phyloP scores from a whole-genome alignment of 2,888 invertebrate species.

The Dione vanillae region DNA sequence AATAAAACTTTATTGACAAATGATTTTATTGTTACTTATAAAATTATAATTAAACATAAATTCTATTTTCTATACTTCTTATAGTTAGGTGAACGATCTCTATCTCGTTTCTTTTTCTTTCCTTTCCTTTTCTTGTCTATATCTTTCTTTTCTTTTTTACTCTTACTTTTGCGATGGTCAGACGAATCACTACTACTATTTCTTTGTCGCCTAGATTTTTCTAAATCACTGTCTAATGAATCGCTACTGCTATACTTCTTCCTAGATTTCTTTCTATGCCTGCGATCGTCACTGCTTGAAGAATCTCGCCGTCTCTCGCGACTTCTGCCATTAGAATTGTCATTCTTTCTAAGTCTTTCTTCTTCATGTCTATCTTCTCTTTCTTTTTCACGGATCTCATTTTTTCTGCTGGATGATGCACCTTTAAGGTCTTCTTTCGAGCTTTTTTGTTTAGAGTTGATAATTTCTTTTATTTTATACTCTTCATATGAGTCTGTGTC shows the following conservation, averaged over 20 bases:
- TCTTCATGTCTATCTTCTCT: slow-evolving; percentile 48
- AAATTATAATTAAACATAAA: slow-evolving; percentile 25
- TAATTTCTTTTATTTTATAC: slow-evolving; percentile 83
- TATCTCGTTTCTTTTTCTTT: slow-evolving; percentile 81
- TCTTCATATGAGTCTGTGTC: slow-evolving; percentile 89
- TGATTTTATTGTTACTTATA: slow-evolving; percentile 30
- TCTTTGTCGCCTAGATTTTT: slow-evolving; percentile 53
- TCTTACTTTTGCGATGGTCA: slow-evolving; percentile 54
- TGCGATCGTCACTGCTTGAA: slow-evolving; percentile 52
- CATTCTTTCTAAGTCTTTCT: slow-evolving; percentile 48
- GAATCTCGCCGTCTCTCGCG: slow-evolving; percentile 52
- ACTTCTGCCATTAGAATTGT: slow-evolving; percentile 57
- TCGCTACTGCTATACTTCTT: slow-evolving; percentile 61
- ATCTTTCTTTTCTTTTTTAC: slow-evolving; percentile 75
- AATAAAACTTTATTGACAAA: slow-evolving; percentile 27
- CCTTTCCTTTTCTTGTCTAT: slow-evolving; percentile 85
- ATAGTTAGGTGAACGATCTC: slow-evolving; percentile 80
- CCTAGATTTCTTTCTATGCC: slow-evolving; percentile 44
- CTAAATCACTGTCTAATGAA: slow-evolving; percentile 61
- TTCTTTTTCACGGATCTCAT: slow-evolving; percentile 49
- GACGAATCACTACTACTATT: slow-evolving; percentile 59
- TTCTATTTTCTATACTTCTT: slow-evolving; percentile 78
- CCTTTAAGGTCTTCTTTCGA: slow-evolving; percentile 42
- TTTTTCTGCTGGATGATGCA: slow-evolving; percentile 57
- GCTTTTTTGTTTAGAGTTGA: slow-evolving; percentile 59